Conservation (phyloP, 1,140 invertebrate species). For the Panulirus ornatus region DNA sequence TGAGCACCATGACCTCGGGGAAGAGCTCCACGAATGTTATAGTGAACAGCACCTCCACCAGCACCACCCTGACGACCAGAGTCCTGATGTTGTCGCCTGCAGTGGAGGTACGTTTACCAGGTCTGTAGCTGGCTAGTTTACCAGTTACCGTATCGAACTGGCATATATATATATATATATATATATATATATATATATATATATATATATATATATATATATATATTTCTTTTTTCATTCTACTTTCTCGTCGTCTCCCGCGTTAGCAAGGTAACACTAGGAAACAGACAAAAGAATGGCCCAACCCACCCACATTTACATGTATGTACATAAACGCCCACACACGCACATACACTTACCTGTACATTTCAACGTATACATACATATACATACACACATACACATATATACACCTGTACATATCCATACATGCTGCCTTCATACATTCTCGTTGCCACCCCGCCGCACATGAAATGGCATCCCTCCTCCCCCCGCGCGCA, state of each 20-base stretch:
- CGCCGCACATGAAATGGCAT: too few relatives aligned
- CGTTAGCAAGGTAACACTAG: too few relatives aligned
- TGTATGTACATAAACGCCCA: too few relatives aligned
- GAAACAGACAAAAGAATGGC: too few relatives aligned
- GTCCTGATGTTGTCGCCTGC: slow-evolving; percentile 54
- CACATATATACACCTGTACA: neutral
- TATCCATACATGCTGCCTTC: too few relatives aligned
- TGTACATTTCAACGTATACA: too few relatives aligned
- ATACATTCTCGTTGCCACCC: too few relatives aligned
- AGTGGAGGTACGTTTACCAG: slow-evolving; percentile 45
- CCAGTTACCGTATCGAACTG: neutral
- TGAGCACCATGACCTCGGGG: neutral
- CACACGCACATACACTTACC: too few relatives aligned
- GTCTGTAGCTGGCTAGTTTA: neutral
- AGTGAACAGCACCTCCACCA: slow-evolving; percentile 5
- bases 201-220: slow-evolving; percentile 58
- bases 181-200: slow-evolving; percentile 56
- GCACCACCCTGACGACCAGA: slow-evolving; percentile 56
- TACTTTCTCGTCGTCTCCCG: too few relatives aligned
- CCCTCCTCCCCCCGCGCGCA: too few relatives aligned
- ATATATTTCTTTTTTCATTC: slow-evolving; percentile 57
- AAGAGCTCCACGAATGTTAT: neutral
- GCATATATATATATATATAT: neutral
- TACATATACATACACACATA: slow-evolving; percentile 18
- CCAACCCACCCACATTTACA: too few relatives aligned